A percentile compares a stretch with the other conserved stretches of the same genome.
These are phyloP conservation scores for Pachypanchax playfairii DNA, from an alignment of 2,113 vertebrate species.

Conservation along the genomic window DNA sequence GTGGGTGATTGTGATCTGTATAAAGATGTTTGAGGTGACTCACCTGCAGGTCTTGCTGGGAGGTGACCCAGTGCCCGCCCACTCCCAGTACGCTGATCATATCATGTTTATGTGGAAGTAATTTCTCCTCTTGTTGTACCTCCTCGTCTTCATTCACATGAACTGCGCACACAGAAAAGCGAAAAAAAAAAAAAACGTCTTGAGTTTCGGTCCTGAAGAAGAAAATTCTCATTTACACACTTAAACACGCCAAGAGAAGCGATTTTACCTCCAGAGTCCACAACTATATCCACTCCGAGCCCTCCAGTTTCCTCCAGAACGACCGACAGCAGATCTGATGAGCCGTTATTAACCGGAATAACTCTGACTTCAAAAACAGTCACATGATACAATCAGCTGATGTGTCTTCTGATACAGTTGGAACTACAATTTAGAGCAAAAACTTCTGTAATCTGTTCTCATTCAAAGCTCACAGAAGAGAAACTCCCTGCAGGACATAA, in stretches of 20 bases:
- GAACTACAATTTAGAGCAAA: not conserved
- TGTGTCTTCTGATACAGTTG: not conserved
- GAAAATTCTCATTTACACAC: not conserved
- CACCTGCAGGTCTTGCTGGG: constrained; percentile 90
- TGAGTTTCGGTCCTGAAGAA: not conserved
- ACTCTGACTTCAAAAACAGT: constrained; percentile 82
- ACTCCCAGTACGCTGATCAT: constrained; percentile 88
- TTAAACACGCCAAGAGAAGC: not conserved
- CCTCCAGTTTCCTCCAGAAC: constrained; percentile 95
- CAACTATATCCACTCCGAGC: constrained; percentile 89
- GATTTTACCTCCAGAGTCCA: constrained; percentile 89
- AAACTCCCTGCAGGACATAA: not conserved
- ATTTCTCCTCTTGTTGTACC: constrained; percentile 68
- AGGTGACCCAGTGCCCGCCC: constrained; percentile 92
- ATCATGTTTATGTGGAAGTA: constrained; percentile 91
- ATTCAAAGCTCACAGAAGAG: not conserved
- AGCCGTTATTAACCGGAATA: constrained; percentile 81
- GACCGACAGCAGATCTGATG: constrained; percentile 83
- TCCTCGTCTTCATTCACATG: constrained; percentile 82
- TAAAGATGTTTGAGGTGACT: not conserved
- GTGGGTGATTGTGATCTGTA: too few species aligned
- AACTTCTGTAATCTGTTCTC: not conserved
- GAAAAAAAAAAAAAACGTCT: too few species aligned
- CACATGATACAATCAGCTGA: not conserved
- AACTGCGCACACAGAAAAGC: constrained; percentile 74